These are phyloP conservation scores for Cacatua alba DNA, from an alignment of 2,113 vertebrate genomes.

Conservation along the genomic window DNA sequence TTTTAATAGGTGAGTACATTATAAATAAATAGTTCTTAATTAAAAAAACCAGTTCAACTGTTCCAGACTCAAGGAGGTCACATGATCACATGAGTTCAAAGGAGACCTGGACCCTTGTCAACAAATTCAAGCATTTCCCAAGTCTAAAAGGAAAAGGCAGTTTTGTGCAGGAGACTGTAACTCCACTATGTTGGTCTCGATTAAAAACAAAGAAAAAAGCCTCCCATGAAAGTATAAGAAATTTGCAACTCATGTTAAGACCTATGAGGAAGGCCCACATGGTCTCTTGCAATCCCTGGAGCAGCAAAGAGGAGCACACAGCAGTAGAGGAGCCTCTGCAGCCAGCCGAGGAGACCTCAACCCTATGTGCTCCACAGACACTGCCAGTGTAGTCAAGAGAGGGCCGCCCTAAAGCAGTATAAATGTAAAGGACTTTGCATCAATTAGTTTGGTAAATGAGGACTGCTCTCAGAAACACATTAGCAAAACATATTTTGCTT, in stretches of 20 bases:
- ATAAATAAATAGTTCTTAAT: background rate
- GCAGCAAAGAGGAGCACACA: background rate
- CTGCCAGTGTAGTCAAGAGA: background rate
- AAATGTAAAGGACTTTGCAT: background rate
- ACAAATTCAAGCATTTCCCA: background rate
- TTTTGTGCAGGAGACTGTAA: background rate
- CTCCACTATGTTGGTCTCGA: background rate
- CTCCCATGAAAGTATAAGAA: background rate
- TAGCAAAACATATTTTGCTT: background rate
- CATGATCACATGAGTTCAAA: background rate
- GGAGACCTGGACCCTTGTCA: background rate
- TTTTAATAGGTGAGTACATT: background rate
- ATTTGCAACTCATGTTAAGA: background rate
- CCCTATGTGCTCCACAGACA: accelerated
- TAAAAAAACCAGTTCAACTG: background rate
- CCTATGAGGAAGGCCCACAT: background rate
- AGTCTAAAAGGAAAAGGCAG: background rate
- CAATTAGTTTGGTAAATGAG: background rate
- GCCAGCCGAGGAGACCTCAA: background rate
- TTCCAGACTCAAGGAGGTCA: background rate
- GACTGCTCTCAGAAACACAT: background rate
- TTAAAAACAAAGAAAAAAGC: background rate
- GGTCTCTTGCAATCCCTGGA: background rate
- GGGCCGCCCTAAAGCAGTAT: background rate
- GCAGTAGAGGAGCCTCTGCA: background rate